Evolutionary conservation across 2,888 invertebrate genomes (phyloP), one percentile per base, ranked within the genome.

Genomic region (Hololepta plana): DNA sequence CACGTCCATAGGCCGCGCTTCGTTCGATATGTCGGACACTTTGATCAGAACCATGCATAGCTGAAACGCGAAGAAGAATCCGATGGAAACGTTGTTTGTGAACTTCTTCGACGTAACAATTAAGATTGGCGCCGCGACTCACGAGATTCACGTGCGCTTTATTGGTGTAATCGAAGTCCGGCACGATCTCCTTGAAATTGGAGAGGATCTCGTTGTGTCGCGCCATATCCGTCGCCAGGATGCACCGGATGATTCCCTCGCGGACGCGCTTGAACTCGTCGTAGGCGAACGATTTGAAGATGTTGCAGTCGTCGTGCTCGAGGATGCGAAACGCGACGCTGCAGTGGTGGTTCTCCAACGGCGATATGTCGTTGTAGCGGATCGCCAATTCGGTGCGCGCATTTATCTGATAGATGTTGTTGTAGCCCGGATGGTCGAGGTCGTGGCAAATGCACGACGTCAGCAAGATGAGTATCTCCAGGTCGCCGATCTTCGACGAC

Each of bases 311-410:
- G 28, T 75, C 72, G 44, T 75, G 68, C 46, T 76, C 76, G 38
- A 82, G 60, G 38, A 82, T 67, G 33, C 77, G 69, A 53, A 82
- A 82, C 23, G 81, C 75, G 39, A 82, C 76, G 34, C 80, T 80
- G 53, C 81, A 81, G 49, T 82, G 82, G 51, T 82, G 82, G 53
- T 82, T 82, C 54, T 82, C 82, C 47, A 82, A 55, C 3, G 81
- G 81, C 27, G 80, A 81, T 45, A 81, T 80, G 58, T 82, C 81
- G 54, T 82, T 82, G 57, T 82, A 82, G 48, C 81, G 67, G 37
- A 82, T 62, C 15, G 81, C 81, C 45, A 82, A 55, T 48, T 81
- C 81, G 21, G 82, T 82, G 44, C 74, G 67, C 23, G 81, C 81
- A 49, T 82, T 82, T 46, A 82, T 81, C 55, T 75, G 75, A 52